These are phyloP conservation scores for Acomys russatus DNA, from an alignment of 2,797 vertebrate genomes.

Conservation along the genomic window DNA sequence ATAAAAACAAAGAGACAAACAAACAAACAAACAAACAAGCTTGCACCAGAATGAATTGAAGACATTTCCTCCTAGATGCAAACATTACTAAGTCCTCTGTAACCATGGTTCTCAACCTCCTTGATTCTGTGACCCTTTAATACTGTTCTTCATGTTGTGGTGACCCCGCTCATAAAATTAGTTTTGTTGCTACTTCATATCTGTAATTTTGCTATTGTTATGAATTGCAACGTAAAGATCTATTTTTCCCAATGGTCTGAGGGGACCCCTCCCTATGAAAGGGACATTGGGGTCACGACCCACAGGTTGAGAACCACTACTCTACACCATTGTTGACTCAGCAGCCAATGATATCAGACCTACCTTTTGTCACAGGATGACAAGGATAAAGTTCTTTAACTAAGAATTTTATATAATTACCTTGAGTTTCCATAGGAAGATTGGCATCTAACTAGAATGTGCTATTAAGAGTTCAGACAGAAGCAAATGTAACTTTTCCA, in stretches of 20 bases:
- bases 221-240: neutral
- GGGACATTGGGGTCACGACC: neutral
- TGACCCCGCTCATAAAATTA: neutral
- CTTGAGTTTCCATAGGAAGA: neutral
- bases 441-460: neutral
- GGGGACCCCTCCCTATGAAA: neutral
- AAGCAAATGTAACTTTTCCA: neutral
- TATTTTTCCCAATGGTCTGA: neutral
- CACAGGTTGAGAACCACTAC: neutral
- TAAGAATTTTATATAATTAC: neutral
- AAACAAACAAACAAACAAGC: neutral
- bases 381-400: neutral
- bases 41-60: neutral
- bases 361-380: neutral
- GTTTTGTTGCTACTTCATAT: neutral
- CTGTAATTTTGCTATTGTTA: neutral
- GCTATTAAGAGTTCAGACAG: neutral
- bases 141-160: neutral
- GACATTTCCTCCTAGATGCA: neutral
- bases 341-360: rapidly evolving
- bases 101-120: neutral
- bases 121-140: neutral
- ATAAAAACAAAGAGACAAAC: neutral
- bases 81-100: neutral
- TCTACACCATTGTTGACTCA: too few relatives aligned